These are phyloP conservation scores for Linhomoeus sp. DNA, from an alignment of 2,888 invertebrate genomes.

Conservation along the genomic window DNA sequence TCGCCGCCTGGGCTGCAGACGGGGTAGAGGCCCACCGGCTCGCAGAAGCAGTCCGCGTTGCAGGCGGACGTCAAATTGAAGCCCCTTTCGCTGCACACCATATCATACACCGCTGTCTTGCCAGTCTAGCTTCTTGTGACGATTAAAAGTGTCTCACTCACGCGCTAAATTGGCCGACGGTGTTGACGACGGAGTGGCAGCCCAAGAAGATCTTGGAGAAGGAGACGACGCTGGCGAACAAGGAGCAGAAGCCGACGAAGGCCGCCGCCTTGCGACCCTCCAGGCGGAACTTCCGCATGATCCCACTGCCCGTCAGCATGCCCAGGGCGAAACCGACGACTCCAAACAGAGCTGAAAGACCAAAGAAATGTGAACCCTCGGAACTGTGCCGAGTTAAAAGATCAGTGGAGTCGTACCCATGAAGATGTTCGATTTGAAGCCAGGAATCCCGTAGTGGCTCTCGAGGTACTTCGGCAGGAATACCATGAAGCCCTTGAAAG, in stretches of 20 bases:
- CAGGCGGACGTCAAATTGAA: conserved; percentile 20
- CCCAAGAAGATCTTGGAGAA: conserved; percentile 21
- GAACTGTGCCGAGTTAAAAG: not conserved
- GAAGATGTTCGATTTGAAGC: conserved; percentile 18
- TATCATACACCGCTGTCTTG: not conserved
- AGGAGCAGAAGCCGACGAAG: conserved; percentile 17
- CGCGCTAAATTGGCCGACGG: conserved; percentile 15
- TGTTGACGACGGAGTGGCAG: conserved; percentile 19
- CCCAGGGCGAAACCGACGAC: conserved; percentile 25
- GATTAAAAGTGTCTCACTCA: not conserved
- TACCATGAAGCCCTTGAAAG: conserved; percentile 26
- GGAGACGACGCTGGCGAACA: conserved; percentile 16
- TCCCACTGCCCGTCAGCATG: conserved; percentile 14
- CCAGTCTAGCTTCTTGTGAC: not conserved
- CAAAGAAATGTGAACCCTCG: not conserved
- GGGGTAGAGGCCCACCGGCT: conserved; percentile 24
- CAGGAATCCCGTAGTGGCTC: conserved; percentile 24
- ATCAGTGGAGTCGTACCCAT: conserved; percentile 11
- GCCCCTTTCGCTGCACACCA: conserved; percentile 5
- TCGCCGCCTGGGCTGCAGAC: conserved; percentile 24
- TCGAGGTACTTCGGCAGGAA: conserved; percentile 26
- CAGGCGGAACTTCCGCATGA: conserved; percentile 13
- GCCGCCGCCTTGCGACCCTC: conserved; percentile 18
- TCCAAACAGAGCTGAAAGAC: conserved; percentile 19
- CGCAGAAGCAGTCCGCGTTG: conserved; percentile 25